A percentile compares a stretch with the other conserved stretches of the same genome.
phyloP scores from a whole-genome alignment of 2,113 vertebrate species.

The Chunga burmeisteri region DNA sequence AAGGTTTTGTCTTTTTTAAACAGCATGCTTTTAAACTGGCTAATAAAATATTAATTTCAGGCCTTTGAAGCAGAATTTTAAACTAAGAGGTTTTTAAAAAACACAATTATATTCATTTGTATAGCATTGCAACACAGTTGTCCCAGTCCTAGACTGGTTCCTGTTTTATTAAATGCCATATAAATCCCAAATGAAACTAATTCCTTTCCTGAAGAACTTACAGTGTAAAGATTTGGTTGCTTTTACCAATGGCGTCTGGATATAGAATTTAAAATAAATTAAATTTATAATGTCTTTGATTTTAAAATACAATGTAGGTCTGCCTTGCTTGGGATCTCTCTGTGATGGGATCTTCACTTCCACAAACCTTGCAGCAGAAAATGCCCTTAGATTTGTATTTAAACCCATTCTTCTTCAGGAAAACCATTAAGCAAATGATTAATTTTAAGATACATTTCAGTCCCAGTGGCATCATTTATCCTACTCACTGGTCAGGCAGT shows the following conservation, averaged over 20 bases:
- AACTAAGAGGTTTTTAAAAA: background rate
- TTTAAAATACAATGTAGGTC: background rate
- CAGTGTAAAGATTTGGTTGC: background rate
- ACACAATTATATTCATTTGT: background rate
- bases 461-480: conserved; percentile 50
- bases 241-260: background rate
- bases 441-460: conserved; percentile 13
- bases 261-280: background rate
- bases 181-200: background rate
- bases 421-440: conserved; percentile 27
- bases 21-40: background rate
- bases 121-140: background rate
- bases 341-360: background rate
- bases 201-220: background rate
- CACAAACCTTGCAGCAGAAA: background rate
- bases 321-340: background rate
- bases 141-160: background rate
- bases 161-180: background rate
- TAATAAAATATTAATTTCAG: conserved; percentile 3
- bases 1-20: background rate
- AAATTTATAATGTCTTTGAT: background rate
- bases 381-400: background rate
- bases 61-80: background rate
- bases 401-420: background rate
- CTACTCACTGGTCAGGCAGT: conserved; percentile 13